Conservation (phyloP, 64 coral and sea anemone genomes). For the Pocillopora damicornis region DNA sequence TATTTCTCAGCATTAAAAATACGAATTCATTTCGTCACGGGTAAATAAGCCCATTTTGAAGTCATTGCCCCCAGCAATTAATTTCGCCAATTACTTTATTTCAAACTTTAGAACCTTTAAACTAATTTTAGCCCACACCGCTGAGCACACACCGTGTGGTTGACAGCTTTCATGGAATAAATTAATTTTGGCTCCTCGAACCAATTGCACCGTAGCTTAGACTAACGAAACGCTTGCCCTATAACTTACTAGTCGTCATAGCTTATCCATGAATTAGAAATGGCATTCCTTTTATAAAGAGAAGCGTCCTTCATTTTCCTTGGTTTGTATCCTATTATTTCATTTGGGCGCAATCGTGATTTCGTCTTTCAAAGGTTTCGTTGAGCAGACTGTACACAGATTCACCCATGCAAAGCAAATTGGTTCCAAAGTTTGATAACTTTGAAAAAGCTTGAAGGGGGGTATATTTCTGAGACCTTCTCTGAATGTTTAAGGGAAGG, state of each 20-base stretch:
- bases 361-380: not conserved
- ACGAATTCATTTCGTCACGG: constrained; percentile 29
- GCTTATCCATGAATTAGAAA: not conserved
- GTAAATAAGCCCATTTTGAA: not conserved
- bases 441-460: not conserved
- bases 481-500: too few species aligned
- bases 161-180: not conserved
- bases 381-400: not conserved
- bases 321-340: not conserved
- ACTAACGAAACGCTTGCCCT: too few species aligned
- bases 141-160: not conserved
- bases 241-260: too few species aligned
- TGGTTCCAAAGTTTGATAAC: not conserved
- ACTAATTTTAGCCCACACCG: not conserved
- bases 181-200: too few species aligned
- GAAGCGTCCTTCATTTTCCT: not conserved
- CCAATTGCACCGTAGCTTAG: too few species aligned
- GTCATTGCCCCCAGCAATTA: not conserved
- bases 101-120: not conserved
- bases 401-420: not conserved
- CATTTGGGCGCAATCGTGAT: not conserved
- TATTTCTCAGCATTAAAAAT: not conserved
- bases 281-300: not conserved
- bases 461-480: too few species aligned
- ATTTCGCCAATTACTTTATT: not conserved